phyloP scores from a whole-genome alignment of 2,888 invertebrate species.

The Sicus ferrugineus region DNA sequence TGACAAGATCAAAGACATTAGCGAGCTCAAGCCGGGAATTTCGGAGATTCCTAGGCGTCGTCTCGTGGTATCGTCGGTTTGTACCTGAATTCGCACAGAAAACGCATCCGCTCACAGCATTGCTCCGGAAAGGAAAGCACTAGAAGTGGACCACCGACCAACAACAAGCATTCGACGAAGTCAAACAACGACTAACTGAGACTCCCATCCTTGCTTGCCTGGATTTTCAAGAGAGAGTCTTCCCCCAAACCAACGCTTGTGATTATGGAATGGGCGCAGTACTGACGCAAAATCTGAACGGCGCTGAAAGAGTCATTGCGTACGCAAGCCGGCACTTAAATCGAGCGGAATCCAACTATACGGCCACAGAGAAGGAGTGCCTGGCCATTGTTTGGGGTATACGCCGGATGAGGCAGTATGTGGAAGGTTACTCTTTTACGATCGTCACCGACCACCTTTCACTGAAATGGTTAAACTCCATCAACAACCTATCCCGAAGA shows the following conservation, averaged over 20 bases:
- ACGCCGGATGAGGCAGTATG: neutral
- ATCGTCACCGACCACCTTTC: conserved; percentile 11
- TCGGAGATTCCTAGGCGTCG: neutral
- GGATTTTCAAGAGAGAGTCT: neutral
- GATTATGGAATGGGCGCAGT: conserved; percentile 27
- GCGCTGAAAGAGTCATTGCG: conserved; percentile 22
- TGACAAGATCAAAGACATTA: conserved; percentile 7
- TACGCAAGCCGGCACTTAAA: conserved; percentile 29
- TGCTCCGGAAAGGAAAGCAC: conserved; percentile 8
- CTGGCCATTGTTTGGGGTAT: neutral
- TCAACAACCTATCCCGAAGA: conserved; percentile 32
- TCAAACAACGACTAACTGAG: conserved; percentile 12
- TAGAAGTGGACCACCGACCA: neutral
- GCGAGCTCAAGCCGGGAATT: neutral
- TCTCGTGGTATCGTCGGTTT: too few species aligned
- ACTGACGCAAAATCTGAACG: conserved; percentile 28
- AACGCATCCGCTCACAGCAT: neutral
- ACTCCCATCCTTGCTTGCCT: conserved; percentile 27
- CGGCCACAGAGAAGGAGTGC: neutral
- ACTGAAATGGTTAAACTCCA: conserved; percentile 34
- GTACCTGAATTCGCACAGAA: neutral
- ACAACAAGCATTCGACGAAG: conserved; percentile 15
- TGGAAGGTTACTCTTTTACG: neutral
- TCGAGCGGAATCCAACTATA: neutral
- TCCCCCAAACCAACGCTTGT: conserved; percentile 30